phyloP scores from a whole-genome alignment of 2,888 invertebrate genomes.

The Spodoptera littoralis region DNA sequence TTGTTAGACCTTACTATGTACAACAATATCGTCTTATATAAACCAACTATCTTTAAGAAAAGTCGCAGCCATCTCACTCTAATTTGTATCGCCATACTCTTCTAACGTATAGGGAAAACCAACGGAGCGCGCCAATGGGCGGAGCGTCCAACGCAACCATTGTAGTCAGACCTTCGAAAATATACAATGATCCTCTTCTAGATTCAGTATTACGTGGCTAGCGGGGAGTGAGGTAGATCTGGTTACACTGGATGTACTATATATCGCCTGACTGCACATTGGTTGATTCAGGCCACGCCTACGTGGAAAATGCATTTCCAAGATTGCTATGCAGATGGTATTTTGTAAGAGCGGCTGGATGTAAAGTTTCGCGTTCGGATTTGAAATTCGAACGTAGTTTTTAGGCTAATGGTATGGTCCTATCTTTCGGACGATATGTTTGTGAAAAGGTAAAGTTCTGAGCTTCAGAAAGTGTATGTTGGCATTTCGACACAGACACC shows the following conservation, averaged over 20 bases:
- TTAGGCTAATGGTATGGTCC: slow-evolving; percentile 52
- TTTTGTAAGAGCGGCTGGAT: slow-evolving; percentile 72
- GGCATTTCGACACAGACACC: background rate
- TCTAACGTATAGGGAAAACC: slow-evolving; percentile 74
- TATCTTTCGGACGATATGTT: background rate
- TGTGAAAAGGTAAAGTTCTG: background rate
- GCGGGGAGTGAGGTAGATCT: slow-evolving; percentile 66
- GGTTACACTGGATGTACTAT: slow-evolving; percentile 74
- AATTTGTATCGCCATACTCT: slow-evolving; percentile 73
- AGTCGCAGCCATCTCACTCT: slow-evolving; percentile 73
- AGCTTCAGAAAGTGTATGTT: background rate
- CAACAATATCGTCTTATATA: slow-evolving; percentile 81
- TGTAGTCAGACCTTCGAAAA: slow-evolving; percentile 72
- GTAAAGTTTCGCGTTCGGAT: slow-evolving; percentile 71
- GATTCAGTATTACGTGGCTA: slow-evolving; percentile 59
- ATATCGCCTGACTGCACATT: slow-evolving; percentile 89
- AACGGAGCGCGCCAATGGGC: slow-evolving; percentile 84
- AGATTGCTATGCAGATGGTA: slow-evolving; percentile 86
- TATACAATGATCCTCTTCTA: slow-evolving; percentile 65
- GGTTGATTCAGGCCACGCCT: slow-evolving; percentile 86
- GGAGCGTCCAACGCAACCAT: slow-evolving; percentile 73
- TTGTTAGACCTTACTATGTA: slow-evolving; percentile 81
- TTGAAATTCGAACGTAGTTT: slow-evolving; percentile 56
- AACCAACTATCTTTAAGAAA: slow-evolving; percentile 87
- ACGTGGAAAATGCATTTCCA: slow-evolving; percentile 86